phyloP scores from a whole-genome alignment of 2,113 vertebrate species.

The Chascanopsetta lugubris region DNA sequence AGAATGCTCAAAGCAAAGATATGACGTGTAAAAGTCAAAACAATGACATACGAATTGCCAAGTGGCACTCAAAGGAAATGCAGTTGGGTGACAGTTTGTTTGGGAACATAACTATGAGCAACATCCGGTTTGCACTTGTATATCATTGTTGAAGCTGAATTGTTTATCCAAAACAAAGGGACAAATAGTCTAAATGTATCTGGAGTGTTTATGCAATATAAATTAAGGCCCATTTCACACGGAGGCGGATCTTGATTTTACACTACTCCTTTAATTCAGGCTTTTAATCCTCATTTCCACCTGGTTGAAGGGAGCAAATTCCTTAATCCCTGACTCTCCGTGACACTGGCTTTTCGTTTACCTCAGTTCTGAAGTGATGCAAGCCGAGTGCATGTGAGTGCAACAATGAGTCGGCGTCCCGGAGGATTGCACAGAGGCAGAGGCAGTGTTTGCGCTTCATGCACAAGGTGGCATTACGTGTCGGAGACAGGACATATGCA shows the following conservation, averaged over 20 bases:
- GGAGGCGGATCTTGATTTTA: constrained; percentile 40
- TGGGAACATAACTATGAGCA: too few species aligned
- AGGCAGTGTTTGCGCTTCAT: constrained; percentile 76
- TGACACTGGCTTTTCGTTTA: constrained; percentile 63
- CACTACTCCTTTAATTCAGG: constrained; percentile 34
- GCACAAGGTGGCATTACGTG: constrained; percentile 88
- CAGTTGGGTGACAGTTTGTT: too few species aligned
- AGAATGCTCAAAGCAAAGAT: too few species aligned
- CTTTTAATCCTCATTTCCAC: constrained; percentile 70
- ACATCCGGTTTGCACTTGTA: too few species aligned
- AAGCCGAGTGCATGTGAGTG: constrained; percentile 73
- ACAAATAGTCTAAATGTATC: constrained; percentile 12
- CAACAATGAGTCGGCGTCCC: constrained; percentile 72
- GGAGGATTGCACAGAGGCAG: constrained; percentile 55
- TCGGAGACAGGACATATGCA: constrained; percentile 86
- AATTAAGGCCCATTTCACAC: constrained; percentile 39
- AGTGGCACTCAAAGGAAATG: too few species aligned
- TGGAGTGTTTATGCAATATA: constrained; percentile 20
- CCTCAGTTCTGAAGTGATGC: constrained; percentile 76
- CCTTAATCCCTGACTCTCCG: constrained; percentile 70
- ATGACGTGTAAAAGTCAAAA: too few species aligned
- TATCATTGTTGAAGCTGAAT: neutral
- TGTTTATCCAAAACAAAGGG: constrained; percentile 12
- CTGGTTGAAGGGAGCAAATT: constrained; percentile 60
- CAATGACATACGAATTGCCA: too few species aligned